phyloP scores from a whole-genome alignment of 1,140 invertebrate species.

The Mizuhopecten yessoensis region DNA sequence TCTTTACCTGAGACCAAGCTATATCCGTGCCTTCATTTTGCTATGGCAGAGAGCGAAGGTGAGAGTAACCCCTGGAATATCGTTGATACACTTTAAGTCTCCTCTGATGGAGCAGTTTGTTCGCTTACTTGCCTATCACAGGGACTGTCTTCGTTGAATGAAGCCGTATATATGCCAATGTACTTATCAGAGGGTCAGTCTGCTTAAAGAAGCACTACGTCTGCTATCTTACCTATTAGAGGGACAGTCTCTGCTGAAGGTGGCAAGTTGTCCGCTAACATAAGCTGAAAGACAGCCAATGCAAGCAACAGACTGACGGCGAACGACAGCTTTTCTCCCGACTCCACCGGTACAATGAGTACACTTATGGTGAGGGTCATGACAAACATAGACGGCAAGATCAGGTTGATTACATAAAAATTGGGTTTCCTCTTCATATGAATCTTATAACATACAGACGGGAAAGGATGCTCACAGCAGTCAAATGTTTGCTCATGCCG shows the following conservation, averaged over 20 bases:
- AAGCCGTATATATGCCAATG: too few relatives aligned
- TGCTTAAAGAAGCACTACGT: neutral
- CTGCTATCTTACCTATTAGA: slow-evolving; percentile 10
- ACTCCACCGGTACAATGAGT: slow-evolving; percentile 55
- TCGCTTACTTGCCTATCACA: too few relatives aligned
- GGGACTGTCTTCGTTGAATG: too few relatives aligned
- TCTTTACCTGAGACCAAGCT: too few relatives aligned
- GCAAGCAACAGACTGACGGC: slow-evolving; percentile 51
- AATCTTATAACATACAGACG: slow-evolving; percentile 70
- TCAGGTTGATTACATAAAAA: slow-evolving; percentile 75
- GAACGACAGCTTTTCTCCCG: slow-evolving; percentile 57
- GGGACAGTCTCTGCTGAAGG: slow-evolving; percentile 44
- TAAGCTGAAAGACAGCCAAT: slow-evolving; percentile 51
- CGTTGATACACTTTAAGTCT: too few relatives aligned
- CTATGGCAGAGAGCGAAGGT: too few relatives aligned
- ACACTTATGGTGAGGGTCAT: slow-evolving; percentile 90
- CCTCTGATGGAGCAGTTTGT: too few relatives aligned
- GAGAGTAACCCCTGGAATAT: too few relatives aligned
- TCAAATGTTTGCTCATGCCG: slow-evolving; percentile 59
- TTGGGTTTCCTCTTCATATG: slow-evolving; percentile 68
- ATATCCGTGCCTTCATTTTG: too few relatives aligned
- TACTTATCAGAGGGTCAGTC: too few relatives aligned
- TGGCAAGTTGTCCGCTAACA: slow-evolving; percentile 43
- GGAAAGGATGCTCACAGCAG: slow-evolving; percentile 89
- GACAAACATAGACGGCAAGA: slow-evolving; percentile 77